A percentile compares a stretch with the other conserved stretches of the same genome.
Evolutionary conservation across 2,888 invertebrate genomes (phyloP).

Genomic region (Limenitis camilla): DNA sequence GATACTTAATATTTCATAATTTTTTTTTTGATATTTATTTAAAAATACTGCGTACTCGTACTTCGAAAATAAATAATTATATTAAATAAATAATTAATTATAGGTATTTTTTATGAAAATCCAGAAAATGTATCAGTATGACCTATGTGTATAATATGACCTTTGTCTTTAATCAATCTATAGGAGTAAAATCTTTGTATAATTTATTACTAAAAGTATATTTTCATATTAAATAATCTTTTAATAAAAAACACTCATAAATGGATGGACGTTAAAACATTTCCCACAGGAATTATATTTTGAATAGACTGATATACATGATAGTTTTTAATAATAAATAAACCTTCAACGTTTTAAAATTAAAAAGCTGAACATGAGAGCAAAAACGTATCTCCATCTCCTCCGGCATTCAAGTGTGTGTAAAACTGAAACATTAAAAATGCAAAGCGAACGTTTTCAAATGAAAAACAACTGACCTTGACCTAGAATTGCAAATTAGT

Average conservation of each 20-base stretch:
- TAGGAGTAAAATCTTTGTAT: too few relatives aligned
- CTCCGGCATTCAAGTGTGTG: constrained; percentile 4
- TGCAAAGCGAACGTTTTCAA: constrained; percentile 11
- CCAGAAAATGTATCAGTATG: too few relatives aligned
- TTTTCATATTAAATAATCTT: too few relatives aligned
- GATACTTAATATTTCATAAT: too few relatives aligned
- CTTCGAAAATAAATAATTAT: too few relatives aligned
- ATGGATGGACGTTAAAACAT: not conserved
- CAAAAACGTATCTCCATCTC: not conserved
- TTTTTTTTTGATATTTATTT: too few relatives aligned
- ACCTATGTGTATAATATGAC: too few relatives aligned
- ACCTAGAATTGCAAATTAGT: constrained; percentile 10
- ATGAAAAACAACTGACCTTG: constrained; percentile 14
- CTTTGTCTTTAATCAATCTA: too few relatives aligned
- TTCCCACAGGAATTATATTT: not conserved
- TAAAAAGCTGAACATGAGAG: not conserved
- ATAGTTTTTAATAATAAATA: not conserved
- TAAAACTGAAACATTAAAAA: constrained; percentile 13
- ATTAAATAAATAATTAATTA: too few relatives aligned
- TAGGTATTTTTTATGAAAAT: too few relatives aligned
- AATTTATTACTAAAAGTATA: too few relatives aligned
- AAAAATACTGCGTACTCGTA: too few relatives aligned
- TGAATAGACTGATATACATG: not conserved
- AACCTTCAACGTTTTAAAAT: not conserved
- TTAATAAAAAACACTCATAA: not conserved